Conservation (phyloP, 64 coral and sea anemone genomes). For the Porites lutea region DNA sequence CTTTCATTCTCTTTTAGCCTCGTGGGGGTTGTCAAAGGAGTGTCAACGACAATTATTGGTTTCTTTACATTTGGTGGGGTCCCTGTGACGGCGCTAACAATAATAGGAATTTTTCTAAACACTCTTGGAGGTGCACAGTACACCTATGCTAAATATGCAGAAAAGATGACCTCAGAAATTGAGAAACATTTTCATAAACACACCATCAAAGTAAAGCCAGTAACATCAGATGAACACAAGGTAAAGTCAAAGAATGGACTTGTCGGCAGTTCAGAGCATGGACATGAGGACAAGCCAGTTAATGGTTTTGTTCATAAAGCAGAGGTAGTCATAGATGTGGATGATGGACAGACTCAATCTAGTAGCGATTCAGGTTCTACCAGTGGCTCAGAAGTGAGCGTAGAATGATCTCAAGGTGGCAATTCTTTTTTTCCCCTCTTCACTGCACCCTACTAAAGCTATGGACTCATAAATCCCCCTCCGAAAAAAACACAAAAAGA, state of each 20-base stretch:
- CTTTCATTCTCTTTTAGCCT: constrained; percentile 46
- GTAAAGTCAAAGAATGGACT: constrained; percentile 12
- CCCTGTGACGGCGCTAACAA: constrained; percentile 17
- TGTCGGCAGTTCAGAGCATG: not conserved
- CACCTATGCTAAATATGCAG: constrained; percentile 72
- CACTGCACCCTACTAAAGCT: no score
- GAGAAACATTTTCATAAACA: constrained; percentile 68
- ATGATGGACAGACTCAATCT: not conserved
- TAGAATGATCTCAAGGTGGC: not conserved
- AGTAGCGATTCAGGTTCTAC: not conserved
- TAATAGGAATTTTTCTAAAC: constrained; percentile 67
- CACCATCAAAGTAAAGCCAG: not conserved
- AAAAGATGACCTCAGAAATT: constrained; percentile 53
- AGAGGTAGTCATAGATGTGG: not conserved
- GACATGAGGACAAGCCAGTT: not conserved
- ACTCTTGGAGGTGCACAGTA: constrained; percentile 64
- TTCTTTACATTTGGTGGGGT: constrained; percentile 91
- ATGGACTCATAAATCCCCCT: not conserved
- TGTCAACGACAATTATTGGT: constrained; percentile 79
- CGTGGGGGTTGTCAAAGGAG: constrained; percentile 83
- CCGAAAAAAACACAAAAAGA: not conserved
- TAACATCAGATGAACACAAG: not conserved
- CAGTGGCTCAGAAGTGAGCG: not conserved
- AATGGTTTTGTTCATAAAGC: not conserved
- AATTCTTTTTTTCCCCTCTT: no score